Evolutionary conservation across 1,140 invertebrate species (phyloP), one percentile per base, ranked within the genome.

Genomic region (Grapholita molesta): DNA sequence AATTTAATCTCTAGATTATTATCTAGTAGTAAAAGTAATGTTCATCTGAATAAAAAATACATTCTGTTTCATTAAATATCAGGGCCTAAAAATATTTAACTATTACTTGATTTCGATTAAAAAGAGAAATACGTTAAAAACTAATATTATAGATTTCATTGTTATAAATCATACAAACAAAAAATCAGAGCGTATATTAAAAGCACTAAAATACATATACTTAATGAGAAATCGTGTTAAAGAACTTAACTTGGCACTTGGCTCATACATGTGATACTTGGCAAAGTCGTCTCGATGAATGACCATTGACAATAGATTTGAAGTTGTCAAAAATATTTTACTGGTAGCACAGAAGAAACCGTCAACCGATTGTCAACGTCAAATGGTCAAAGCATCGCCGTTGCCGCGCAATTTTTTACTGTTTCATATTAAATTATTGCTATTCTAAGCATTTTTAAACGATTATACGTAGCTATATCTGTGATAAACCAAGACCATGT

Each of bases 291-390:
- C 6, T 65, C 3, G 9, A 32, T 35, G 32, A 35, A 35, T 65
- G 28, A 9, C 61, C 25, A 65, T 25, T n/a, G 25, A 18, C 35
- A 35, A 33, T 38, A 15, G 7, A 42, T 6, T 65, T 11, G 4
- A 4, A 42, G 38, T 33, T 33, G 21, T 65, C 33, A 32, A 32
- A 64, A 32, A 21, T 57, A 57, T 28, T 57, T 28, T 8, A n/a
- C 8, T 88, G 83, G 76, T 77, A 18, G 69, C 66, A 33, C 70
- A 24, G 24, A 12, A 7, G 15, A 57, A 57, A 25, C 21, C 53
- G 53, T 57, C 53, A 57, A 1, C 1, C 6, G 38, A 15, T 15
- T 18, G 38, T 30, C 28, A 30, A 30, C 11, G 35, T 53, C 52
- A 53, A 53, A 42, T 7, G 1, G 52, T 53, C 52, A 53, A 23